Conservation (phyloP, 1,140 invertebrate species). For the Tetramorium parvispinum region DNA sequence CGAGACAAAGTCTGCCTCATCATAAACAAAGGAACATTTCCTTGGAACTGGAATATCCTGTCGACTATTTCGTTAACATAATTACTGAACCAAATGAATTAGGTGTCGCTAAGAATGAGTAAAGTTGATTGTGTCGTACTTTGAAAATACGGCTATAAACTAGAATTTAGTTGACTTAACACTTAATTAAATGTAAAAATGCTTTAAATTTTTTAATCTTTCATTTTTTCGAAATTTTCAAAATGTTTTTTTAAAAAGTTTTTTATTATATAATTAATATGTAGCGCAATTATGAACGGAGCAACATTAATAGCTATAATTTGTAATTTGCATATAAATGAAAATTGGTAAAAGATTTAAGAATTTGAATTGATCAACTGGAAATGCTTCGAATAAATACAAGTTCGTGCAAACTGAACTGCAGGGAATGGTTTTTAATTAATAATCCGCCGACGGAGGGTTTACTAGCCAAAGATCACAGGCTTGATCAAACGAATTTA, state of each 20-base stretch:
- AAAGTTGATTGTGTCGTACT: not conserved
- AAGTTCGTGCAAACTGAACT: not conserved
- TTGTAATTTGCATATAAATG: not conserved
- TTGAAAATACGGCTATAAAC: not conserved
- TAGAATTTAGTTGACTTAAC: not conserved
- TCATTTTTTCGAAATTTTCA: not conserved
- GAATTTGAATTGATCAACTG: constrained; percentile 15
- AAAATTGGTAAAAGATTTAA: constrained; percentile 20
- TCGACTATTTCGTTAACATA: not conserved
- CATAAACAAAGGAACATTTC: not conserved
- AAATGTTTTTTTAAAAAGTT: not conserved
- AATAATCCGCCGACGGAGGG: constrained; percentile 16
- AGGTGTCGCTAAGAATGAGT: not conserved
- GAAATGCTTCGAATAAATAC: constrained; percentile 33
- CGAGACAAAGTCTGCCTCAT: not conserved
- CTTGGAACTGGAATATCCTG: not conserved
- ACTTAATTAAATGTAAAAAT: not conserved
- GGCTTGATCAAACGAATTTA: constrained; percentile 41
- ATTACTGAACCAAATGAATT: not conserved
- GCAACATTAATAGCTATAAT: not conserved
- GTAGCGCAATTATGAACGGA: not conserved
- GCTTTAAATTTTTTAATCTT: not conserved
- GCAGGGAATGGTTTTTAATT: constrained; percentile 38
- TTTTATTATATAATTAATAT: not conserved
- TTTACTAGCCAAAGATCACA: constrained; percentile 21